Base-by-base conservation (phyloP, 2,797 vertebrate genomes). In the Bryconaethiops microstoma region DNA sequence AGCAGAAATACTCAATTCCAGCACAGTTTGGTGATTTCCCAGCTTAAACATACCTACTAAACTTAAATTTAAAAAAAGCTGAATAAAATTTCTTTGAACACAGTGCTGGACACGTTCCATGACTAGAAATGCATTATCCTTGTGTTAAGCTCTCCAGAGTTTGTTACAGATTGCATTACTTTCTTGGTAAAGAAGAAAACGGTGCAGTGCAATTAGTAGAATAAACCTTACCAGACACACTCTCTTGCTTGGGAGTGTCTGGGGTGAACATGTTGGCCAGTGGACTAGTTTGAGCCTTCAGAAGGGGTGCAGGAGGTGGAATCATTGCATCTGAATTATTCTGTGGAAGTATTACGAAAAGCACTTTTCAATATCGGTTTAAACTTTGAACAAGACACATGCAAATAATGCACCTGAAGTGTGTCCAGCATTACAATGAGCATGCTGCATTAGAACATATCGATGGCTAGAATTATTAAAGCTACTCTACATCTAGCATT, bases 251-350 rank as follows among this genome's bases (percentile, higher is more conserved):
- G 7, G 87, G 52, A 62, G 29, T 86, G 12, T 91, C 91, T 64
- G 91, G 91, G 74, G 87, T 95, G 89, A 99, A 99, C 95, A 99
- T 97, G 79, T 95, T 96, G 0, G 93, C 96, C 12, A 99, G 90
- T 5, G 96, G 97, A 48, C 97, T 98, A 1, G 94, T 94, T 35
- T 94, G 95, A 0, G 96, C 94, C 90, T 92, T 93, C 78, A 89
- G 71, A 68, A 86, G 78, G 0, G 94, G 94, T 19, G 88, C 90
- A 0, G 91, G 91, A 0, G 92, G 94, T 35, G 88, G 57, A 52
- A 74, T 67, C 76, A 81, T 17, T 16, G 76, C 78, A 3, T 86
- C 85, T 0, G 85, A 82, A n/a, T 90, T 90, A 81, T 82, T 90
- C 92, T 95, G 91, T 19, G 23, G 69, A 21, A 57, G 52, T 25